Evolutionary conservation across 2,888 invertebrate species (phyloP).

Genomic region (Rosalia funebris): DNA sequence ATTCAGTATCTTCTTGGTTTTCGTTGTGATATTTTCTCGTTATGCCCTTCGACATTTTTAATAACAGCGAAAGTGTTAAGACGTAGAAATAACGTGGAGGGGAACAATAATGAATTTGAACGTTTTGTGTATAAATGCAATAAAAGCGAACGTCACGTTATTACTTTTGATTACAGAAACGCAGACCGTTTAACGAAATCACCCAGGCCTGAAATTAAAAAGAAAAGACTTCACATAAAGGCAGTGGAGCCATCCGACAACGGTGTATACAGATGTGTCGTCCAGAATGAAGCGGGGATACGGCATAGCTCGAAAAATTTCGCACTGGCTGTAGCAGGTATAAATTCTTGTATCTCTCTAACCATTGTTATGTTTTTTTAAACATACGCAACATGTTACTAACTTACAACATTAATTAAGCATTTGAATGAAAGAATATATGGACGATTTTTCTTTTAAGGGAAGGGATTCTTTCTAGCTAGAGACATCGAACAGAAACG

Average conservation of each 20-base stretch:
- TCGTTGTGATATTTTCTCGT: too few relatives aligned
- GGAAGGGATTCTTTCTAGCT: too few relatives aligned
- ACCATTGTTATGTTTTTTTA: too few relatives aligned
- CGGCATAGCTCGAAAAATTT: conserved; percentile 67
- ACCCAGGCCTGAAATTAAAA: conserved; percentile 70
- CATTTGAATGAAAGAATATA: too few relatives aligned
- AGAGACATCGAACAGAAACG: background rate
- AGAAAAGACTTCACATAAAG: conserved; percentile 70
- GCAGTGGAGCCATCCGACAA: conserved; percentile 70
- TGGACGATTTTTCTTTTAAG: too few relatives aligned
- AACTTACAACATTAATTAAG: too few relatives aligned
- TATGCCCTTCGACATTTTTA: too few relatives aligned
- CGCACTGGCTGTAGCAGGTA: conserved; percentile 67
- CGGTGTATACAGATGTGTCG: conserved; percentile 79
- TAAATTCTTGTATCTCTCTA: background rate
- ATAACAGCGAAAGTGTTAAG: too few relatives aligned
- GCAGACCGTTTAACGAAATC: conserved; percentile 70
- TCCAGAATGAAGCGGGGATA: conserved; percentile 74
- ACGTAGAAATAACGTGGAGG: too few relatives aligned
- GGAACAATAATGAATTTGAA: too few relatives aligned
- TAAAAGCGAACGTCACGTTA: conserved; percentile 18
- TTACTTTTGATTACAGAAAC: conserved; percentile 65
- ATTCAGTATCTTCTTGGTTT: too few relatives aligned
- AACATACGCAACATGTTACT: too few relatives aligned
- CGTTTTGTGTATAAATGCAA: background rate